These are phyloP conservation scores for Dryobotodes eremita DNA, from an alignment of 2,888 invertebrate genomes.

Conservation along the genomic window DNA sequence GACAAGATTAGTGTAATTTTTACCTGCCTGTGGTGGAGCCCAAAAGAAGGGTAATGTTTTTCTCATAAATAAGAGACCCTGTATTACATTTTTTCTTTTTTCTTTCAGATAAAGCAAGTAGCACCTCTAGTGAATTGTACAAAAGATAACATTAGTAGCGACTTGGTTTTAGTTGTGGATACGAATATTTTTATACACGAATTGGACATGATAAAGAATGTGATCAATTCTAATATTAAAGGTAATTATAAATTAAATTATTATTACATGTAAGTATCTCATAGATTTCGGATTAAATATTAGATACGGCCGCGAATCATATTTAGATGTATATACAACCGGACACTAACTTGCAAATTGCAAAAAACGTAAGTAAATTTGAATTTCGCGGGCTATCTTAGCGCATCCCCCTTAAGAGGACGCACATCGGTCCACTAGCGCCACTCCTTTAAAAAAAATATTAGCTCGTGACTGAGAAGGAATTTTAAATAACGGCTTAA, in stretches of 20 bases:
- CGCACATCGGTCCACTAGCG: too few species aligned
- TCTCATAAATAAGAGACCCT: neutral
- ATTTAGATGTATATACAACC: too few species aligned
- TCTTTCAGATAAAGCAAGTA: conserved; percentile 75
- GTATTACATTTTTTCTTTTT: conserved; percentile 30
- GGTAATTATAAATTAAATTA: conserved; percentile 72
- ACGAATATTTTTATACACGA: conserved; percentile 89
- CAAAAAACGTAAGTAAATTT: too few species aligned
- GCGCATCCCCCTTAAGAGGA: too few species aligned
- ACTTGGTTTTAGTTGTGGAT: conserved; percentile 86
- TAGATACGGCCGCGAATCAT: too few species aligned
- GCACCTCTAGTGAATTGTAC: conserved; percentile 70
- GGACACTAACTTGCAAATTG: too few species aligned
- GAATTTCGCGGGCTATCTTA: too few species aligned
- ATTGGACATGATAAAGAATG: conserved; percentile 84
- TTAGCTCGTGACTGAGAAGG: too few species aligned
- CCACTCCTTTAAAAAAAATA: too few species aligned
- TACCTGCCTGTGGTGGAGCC: neutral
- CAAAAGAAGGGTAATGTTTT: neutral
- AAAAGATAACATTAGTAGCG: conserved; percentile 69
- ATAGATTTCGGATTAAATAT: neutral
- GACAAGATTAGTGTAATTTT: neutral
- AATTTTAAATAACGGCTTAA: too few species aligned
- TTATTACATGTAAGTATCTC: neutral
- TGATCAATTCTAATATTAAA: conserved; percentile 86